Conservation (phyloP, 2,888 invertebrate species). For the Aelia acuminata region DNA sequence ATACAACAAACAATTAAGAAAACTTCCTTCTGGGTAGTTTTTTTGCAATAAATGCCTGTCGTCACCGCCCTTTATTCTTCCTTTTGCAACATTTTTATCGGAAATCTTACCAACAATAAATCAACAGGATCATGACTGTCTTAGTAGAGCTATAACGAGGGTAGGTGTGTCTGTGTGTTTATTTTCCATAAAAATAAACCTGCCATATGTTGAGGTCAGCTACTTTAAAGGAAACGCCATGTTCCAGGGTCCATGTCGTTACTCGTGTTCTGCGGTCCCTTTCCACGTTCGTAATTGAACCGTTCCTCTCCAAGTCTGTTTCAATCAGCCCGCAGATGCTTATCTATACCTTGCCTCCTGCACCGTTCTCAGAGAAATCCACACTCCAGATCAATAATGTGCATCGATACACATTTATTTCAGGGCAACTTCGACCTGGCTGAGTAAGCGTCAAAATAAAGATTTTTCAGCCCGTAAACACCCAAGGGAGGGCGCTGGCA, state of each 20-base stretch:
- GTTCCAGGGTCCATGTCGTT: neutral
- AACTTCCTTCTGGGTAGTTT: too few species aligned
- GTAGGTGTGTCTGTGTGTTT: neutral
- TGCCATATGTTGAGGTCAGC: conserved; percentile 1
- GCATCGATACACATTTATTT: neutral
- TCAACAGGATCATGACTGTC: neutral
- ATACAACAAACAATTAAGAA: too few species aligned
- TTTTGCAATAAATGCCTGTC: neutral
- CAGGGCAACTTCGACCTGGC: neutral
- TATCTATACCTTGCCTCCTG: neutral
- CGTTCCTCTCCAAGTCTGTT: neutral
- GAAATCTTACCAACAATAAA: neutral
- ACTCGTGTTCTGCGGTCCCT: neutral
- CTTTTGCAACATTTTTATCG: neutral
- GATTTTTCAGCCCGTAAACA: conserved; percentile 22
- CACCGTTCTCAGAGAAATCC: neutral
- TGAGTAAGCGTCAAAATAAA: neutral
- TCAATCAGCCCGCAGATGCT: neutral
- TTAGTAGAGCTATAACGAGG: neutral
- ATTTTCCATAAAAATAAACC: conserved; percentile 5
- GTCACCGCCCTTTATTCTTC: neutral
- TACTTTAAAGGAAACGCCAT: neutral
- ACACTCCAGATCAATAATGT: neutral
- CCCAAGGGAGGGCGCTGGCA: neutral
- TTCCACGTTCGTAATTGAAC: neutral